Conservation (phyloP, 2,888 invertebrate genomes). For the Chromoteleia sp. region DNA sequence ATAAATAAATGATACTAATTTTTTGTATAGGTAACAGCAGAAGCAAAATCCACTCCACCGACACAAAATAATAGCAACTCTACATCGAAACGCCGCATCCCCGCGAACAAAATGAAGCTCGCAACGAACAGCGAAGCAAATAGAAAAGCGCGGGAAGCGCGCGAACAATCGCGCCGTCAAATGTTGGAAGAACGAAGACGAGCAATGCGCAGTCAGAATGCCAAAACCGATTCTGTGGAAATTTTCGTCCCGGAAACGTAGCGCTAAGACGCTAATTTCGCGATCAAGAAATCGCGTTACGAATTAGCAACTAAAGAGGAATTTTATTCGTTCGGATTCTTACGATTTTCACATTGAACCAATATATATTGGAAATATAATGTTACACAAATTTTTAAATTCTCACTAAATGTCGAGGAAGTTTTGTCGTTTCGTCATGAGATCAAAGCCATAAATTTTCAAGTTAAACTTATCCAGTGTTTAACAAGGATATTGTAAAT, state of each 20-base stretch:
- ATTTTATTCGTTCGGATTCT: slow-evolving; percentile 11
- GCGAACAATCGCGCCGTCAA: slow-evolving; percentile 90
- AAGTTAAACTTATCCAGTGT: slow-evolving; percentile 5
- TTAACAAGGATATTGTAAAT: slow-evolving; percentile 30
- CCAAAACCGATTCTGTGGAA: slow-evolving; percentile 78
- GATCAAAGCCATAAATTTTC: neutral
- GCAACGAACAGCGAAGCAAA: slow-evolving; percentile 84
- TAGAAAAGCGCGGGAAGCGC: slow-evolving; percentile 87
- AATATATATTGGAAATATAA: slow-evolving; percentile 33
- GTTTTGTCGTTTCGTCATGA: slow-evolving; percentile 15
- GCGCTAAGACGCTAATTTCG: slow-evolving; percentile 70
- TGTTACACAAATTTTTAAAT: slow-evolving; percentile 7
- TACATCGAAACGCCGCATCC: slow-evolving; percentile 77
- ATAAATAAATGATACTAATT: slow-evolving; percentile 24
- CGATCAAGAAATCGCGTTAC: slow-evolving; percentile 10
- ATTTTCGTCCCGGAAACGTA: slow-evolving; percentile 83
- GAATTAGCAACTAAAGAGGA: slow-evolving; percentile 30
- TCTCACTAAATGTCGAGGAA: slow-evolving; percentile 9
- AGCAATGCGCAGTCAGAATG: slow-evolving; percentile 85
- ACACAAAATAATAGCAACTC: slow-evolving; percentile 77
- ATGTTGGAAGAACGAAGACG: slow-evolving; percentile 91
- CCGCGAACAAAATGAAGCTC: slow-evolving; percentile 78
- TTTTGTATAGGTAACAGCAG: slow-evolving; percentile 74
- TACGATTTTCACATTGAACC: slow-evolving; percentile 21
- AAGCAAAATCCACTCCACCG: slow-evolving; percentile 72